Evolutionary conservation across 2,888 invertebrate genomes (phyloP), one percentile per base, ranked within the genome.

Genomic region (Cordylochernes scorpioides): DNA sequence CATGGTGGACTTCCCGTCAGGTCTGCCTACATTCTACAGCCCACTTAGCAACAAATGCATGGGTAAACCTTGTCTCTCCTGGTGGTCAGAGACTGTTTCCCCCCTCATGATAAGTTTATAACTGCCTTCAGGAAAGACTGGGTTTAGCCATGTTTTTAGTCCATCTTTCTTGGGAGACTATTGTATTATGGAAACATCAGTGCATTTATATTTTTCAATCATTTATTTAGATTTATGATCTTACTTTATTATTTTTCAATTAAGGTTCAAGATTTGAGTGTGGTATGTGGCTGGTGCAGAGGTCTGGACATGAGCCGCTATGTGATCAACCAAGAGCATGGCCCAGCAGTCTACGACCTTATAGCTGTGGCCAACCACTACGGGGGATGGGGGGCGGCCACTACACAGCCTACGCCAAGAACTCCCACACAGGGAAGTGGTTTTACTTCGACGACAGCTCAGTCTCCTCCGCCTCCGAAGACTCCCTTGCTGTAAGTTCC

Each of bases 351-450:
- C 4, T 62, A 62, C 42, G 59, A 62, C 45, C 45, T 62, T 34
- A 54, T 60, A 17, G 59, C 56, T 14, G 60, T 62, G 6, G 53
- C 55, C 24, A 62, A 62, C 43, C 62, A 62, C 43, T 61, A 54
- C 45, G 62, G 62, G 24, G 58, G 58, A 14, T 57, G 38, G 53
- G 52, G 24, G 54, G 52, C 10, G 57, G 57, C 17, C 55, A 55
- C 35, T 56, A 62, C 43, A 61, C 60, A 3, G 61, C 61, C 1
- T 59, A 49, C 45, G 57, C 52, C 15, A 52, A 55, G 43, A 59
- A 61, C 43, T 48, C 51, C 29, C 45, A 51, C 13, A 49, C 50
- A 27, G 41, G 46, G 3, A 39, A 46, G 17, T 61, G 62, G 62
- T 56, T 57, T 44, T 49, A 55, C 37, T 62, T 59, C 45, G 60